These are phyloP conservation scores for Calliphora vomitoria DNA, from an alignment of 2,888 invertebrate species.

Conservation along the genomic window DNA sequence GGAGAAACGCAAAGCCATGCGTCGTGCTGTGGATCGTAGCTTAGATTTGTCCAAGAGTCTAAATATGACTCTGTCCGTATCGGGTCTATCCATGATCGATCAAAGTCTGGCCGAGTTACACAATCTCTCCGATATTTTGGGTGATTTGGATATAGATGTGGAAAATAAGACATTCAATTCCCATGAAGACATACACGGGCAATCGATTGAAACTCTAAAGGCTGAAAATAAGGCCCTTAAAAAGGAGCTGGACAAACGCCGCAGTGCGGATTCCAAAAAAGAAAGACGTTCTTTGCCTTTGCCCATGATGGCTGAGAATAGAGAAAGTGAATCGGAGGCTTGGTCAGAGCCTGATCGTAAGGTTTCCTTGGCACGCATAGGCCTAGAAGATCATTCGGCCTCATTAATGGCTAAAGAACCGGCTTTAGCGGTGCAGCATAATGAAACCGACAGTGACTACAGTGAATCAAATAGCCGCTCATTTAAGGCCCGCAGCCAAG, in stretches of 20 bases:
- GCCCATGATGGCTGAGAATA: constrained; percentile 77
- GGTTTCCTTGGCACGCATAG: constrained; percentile 92
- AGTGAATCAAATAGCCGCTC: constrained; percentile 77
- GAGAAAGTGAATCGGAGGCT: constrained; percentile 90
- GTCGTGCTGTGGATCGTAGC: constrained; percentile 86
- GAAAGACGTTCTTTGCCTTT: constrained; percentile 82
- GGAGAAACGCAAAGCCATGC: constrained; percentile 85
- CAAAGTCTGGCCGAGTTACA: constrained; percentile 85
- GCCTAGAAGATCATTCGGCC: constrained; percentile 85
- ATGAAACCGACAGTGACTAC: constrained; percentile 83
- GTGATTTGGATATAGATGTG: constrained; percentile 72
- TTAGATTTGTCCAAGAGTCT: constrained; percentile 86
- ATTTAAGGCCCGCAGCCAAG: constrained; percentile 80
- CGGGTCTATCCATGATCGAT: constrained; percentile 84
- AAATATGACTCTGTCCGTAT: constrained; percentile 83
- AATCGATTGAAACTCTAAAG: constrained; percentile 78
- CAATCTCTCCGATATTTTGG: constrained; percentile 85
- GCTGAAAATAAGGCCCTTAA: constrained; percentile 81
- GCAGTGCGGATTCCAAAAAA: constrained; percentile 78
- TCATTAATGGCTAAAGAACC: constrained; percentile 75
- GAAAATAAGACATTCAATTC: constrained; percentile 80
- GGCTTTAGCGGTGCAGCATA: constrained; percentile 68
- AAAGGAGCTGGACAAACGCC: constrained; percentile 79
- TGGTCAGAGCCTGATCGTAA: constrained; percentile 95
- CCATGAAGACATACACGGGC: constrained; percentile 78